Percentiles rank a stretch among this genome's conserved stretches.
phyloP scores from a whole-genome alignment of 1,140 invertebrate species.

The Eufriesea mexicana region DNA sequence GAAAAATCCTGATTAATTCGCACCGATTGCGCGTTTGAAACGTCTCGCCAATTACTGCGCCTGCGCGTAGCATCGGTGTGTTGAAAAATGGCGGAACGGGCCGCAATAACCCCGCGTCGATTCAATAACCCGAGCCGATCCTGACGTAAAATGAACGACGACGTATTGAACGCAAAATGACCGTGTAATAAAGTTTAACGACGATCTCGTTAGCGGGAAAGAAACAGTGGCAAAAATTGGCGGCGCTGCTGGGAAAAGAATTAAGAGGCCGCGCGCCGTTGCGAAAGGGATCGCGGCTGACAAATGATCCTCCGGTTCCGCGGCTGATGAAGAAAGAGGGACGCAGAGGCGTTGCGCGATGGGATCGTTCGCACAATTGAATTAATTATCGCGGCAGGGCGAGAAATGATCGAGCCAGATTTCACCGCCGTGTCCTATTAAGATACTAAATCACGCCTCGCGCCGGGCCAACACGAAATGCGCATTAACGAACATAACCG shows the following conservation, averaged over 20 bases:
- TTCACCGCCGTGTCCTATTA: constrained; percentile 57
- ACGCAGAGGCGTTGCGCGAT: background rate
- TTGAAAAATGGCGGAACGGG: background rate
- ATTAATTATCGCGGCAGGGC: constrained; percentile 58
- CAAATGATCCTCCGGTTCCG: constrained; percentile 12
- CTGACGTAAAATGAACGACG: constrained; percentile 4
- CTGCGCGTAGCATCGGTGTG: background rate
- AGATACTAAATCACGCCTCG: constrained; percentile 57
- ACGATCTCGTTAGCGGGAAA: constrained; percentile 17
- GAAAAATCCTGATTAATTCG: background rate
- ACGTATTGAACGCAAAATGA: constrained; percentile 15
- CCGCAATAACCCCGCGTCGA: background rate
- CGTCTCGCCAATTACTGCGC: background rate
- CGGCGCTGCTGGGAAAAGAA: background rate
- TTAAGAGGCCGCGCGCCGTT: background rate
- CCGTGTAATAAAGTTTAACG: constrained; percentile 37
- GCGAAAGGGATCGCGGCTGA: constrained; percentile 10
- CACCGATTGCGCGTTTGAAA: background rate
- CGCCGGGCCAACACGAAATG: constrained; percentile 55
- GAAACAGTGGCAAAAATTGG: background rate
- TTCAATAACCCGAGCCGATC: constrained; percentile 1
- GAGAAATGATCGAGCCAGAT: constrained; percentile 49
- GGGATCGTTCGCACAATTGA: constrained; percentile 39
- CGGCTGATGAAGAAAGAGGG: background rate
- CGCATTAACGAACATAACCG: constrained; percentile 57